Evolutionary conservation across 2,797 vertebrate species (phyloP).

Genomic region (Hapalemur alaotrensis): DNA sequence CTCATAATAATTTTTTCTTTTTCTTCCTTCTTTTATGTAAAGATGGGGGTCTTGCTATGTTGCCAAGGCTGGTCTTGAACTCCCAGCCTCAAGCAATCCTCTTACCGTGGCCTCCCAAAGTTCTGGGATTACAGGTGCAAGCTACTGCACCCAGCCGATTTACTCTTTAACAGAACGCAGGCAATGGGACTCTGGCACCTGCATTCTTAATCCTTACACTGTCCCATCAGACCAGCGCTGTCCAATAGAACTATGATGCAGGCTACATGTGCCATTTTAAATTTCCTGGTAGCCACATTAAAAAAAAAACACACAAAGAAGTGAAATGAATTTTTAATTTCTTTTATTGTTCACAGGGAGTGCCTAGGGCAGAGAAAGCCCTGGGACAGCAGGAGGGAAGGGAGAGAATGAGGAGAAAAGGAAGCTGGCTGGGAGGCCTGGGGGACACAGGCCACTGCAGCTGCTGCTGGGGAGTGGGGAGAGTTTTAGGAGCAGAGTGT

Average conservation of each 20-base stretch:
- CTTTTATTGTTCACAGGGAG: background rate
- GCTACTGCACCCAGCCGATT: too few species aligned
- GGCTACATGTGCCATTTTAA: background rate
- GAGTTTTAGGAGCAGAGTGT: background rate
- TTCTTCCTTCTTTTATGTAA: background rate
- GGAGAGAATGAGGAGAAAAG: background rate
- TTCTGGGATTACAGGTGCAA: too few species aligned
- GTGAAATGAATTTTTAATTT: background rate
- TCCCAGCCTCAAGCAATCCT: too few species aligned
- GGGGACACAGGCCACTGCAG: background rate
- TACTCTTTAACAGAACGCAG: background rate
- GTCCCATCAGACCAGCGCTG: accelerated
- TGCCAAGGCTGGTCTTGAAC: background rate
- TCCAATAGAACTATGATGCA: background rate
- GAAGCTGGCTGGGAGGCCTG: background rate
- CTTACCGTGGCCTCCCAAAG: too few species aligned
- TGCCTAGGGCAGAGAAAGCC: too few species aligned
- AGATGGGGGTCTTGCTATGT: background rate
- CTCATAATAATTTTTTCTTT: background rate
- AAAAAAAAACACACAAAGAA: background rate
- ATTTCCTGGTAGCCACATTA: background rate
- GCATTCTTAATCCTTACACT: background rate
- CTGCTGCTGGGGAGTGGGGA: background rate
- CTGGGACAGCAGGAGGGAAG: background rate
- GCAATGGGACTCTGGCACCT: background rate